phyloP scores from a whole-genome alignment of 1,140 invertebrate genomes.

The Drosophila lacteicornis region DNA sequence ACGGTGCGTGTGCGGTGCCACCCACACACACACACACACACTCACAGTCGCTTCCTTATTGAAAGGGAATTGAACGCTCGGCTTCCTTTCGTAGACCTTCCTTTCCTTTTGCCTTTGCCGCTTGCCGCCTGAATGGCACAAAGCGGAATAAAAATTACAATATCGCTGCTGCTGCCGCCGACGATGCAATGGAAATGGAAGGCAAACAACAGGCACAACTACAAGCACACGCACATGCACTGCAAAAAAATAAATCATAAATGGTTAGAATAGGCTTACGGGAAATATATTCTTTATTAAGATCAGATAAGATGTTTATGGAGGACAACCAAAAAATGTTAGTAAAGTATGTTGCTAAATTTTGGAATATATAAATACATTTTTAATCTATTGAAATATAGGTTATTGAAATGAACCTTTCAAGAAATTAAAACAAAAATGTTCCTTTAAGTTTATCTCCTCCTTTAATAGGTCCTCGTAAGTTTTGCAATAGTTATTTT shows the following conservation, averaged over 20 bases:
- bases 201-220: slow-evolving; percentile 60
- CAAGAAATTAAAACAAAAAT: background rate
- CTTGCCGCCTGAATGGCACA: slow-evolving; percentile 64
- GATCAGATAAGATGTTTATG: background rate
- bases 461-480: background rate
- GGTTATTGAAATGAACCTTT: background rate
- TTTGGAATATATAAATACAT: background rate
- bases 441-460: background rate
- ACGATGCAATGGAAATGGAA: slow-evolving; percentile 62
- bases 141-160: slow-evolving; percentile 81
- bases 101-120: slow-evolving; percentile 33
- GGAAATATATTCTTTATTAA: too few relatives aligned
- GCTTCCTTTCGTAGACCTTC: slow-evolving; percentile 35
- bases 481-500: background rate
- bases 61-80: slow-evolving; percentile 77
- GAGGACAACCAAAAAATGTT: too few relatives aligned
- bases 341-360: background rate
- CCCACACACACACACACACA: background rate
- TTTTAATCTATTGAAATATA: too few relatives aligned
- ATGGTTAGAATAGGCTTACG: too few relatives aligned
- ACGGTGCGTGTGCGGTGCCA: slow-evolving; percentile 74
- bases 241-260: background rate
- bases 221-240: slow-evolving; percentile 46
- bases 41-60: slow-evolving; percentile 45
- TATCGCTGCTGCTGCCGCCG: slow-evolving; percentile 56